A percentile compares a stretch with the other conserved stretches of the same genome.
Conservation (phyloP, 2,797 vertebrate species). For the Masticophis lateralis region DNA sequence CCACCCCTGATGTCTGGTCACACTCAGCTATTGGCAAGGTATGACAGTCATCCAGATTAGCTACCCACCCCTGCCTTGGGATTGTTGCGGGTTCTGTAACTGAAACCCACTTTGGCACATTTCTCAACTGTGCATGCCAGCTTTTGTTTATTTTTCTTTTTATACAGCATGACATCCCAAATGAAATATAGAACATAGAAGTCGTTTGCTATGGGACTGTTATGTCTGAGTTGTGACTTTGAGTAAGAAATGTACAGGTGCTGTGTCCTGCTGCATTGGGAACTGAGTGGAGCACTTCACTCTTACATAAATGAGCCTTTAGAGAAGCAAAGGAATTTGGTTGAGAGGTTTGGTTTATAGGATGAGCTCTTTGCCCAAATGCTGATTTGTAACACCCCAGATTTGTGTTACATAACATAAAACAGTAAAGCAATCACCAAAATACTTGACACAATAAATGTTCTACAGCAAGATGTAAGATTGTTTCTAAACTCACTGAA, state of each 20-base stretch:
- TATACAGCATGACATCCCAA: too few relatives aligned
- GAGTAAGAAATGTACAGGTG: conserved; percentile 26
- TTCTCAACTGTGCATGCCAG: too few relatives aligned
- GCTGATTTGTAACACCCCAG: conserved; percentile 15
- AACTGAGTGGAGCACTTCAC: conserved; percentile 7
- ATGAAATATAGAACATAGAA: too few relatives aligned
- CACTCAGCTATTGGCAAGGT: too few relatives aligned
- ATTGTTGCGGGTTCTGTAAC: too few relatives aligned
- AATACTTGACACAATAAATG: not conserved
- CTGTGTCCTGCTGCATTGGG: conserved; percentile 8
- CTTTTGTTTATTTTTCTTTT: too few relatives aligned
- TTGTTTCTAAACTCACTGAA: too few relatives aligned
- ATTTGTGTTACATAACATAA: conserved; percentile 22
- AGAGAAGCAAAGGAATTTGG: conserved; percentile 9
- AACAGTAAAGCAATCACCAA: conserved; percentile 5
- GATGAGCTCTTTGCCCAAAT: conserved; percentile 24
- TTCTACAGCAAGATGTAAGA: conserved; percentile 8
- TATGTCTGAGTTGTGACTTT: conserved; percentile 47
- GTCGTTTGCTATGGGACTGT: too few relatives aligned
- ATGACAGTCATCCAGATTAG: too few relatives aligned
- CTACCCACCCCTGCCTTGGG: too few relatives aligned
- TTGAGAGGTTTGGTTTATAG: conserved; percentile 9
- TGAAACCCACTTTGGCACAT: too few relatives aligned
- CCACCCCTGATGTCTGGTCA: too few relatives aligned
- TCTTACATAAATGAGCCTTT: not conserved